A percentile compares a stretch with the other conserved stretches of the same genome.
phyloP scores from a whole-genome alignment of 2,888 invertebrate species.

The Bellardia pandia region DNA sequence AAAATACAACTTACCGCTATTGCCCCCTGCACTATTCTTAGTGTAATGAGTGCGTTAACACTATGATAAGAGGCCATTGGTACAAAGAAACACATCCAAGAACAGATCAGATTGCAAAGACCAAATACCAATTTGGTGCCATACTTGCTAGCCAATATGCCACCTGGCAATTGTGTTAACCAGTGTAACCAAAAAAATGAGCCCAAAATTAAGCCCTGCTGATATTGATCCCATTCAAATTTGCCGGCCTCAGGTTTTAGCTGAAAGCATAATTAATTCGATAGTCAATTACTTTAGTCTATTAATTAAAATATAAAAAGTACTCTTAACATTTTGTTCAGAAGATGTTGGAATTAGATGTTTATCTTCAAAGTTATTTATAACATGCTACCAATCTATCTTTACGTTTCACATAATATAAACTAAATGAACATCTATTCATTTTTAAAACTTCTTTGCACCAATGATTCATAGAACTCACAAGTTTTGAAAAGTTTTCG shows the following conservation, averaged over 20 bases:
- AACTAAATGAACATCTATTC: no score
- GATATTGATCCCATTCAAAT: constrained; percentile 87
- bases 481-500: no score
- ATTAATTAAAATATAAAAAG: no score
- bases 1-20: constrained; percentile 85
- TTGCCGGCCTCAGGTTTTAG: constrained; percentile 77
- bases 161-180: constrained; percentile 89
- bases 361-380: no score
- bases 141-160: constrained; percentile 87
- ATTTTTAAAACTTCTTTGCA: no score
- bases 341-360: no score
- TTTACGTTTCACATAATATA: no score
- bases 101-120: constrained; percentile 87
- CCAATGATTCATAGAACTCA: no score
- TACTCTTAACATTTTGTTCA: no score
- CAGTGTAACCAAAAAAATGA: constrained; percentile 91
- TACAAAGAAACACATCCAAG: constrained; percentile 87
- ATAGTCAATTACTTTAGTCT: no score
- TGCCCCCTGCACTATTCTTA: constrained; percentile 89
- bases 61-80: constrained; percentile 87
- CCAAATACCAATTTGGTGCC: constrained; percentile 90
- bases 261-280: constrained; percentile 73
- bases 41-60: constrained; percentile 85
- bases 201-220: constrained; percentile 87
- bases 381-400: no score